Percentiles rank a stretch among this genome's conserved stretches.
Evolutionary conservation across 2,113 vertebrate genomes (phyloP).

Genomic region (Psittacula cyanocephala): DNA sequence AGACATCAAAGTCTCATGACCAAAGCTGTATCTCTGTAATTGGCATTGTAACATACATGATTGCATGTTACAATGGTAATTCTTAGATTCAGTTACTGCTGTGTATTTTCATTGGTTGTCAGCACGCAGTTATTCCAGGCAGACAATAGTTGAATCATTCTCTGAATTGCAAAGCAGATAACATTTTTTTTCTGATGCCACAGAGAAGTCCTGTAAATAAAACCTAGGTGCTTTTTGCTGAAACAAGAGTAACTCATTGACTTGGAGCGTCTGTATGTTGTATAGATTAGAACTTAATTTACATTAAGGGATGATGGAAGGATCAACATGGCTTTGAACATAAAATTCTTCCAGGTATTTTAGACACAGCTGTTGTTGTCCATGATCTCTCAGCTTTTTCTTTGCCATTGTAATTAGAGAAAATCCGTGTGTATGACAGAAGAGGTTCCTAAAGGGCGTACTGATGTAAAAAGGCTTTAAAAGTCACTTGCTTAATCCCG

Average conservation of each 20-base stretch:
- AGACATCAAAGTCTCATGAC: background rate
- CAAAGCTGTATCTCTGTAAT: background rate
- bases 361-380: too few relatives aligned
- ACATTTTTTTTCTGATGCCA: background rate
- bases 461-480: background rate
- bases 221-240: background rate
- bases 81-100: background rate
- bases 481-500: background rate
- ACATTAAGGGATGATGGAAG: background rate
- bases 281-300: background rate
- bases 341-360: background rate
- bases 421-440: background rate
- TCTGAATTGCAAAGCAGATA: background rate
- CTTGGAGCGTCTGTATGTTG: background rate
- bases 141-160: background rate
- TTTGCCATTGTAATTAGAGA: background rate
- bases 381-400: background rate
- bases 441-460: background rate
- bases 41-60: rapidly evolving
- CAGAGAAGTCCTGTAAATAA: background rate
- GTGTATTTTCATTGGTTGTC: background rate
- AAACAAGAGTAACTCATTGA: background rate
- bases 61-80: background rate
- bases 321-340: background rate
- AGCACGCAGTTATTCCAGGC: background rate